Base-by-base conservation (phyloP, 2,113 vertebrate genomes). In the Lampris incognitus region DNA sequence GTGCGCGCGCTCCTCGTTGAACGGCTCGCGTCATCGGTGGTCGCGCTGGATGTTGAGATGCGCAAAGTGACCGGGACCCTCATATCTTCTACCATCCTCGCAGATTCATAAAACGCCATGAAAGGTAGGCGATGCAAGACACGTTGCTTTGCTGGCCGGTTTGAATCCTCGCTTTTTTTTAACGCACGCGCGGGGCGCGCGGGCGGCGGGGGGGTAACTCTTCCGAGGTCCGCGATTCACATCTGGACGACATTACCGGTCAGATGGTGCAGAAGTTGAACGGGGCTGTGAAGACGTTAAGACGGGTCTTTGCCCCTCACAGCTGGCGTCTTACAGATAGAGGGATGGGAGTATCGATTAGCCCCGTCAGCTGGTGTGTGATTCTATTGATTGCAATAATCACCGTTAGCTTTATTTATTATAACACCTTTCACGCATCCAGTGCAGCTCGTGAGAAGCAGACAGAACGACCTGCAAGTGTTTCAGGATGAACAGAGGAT, bases 181-280 rank as follows among this genome's bases (percentile, higher is more conserved):
- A 48, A 54, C 10, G 9, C 4, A n/a, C 1, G 51, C 36, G 8
- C 48, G 49, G 1, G 39, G 36, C 81, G 37, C 0, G 48, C 37
- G 24, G 7, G 24, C 24, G 46, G 36, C 40, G 6, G 9, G 69
- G 46, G 66, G 54, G 48, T 0, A 8, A 52, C 59, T 69, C 9
- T 72, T 72, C 71, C 10, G 66, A 72, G 73, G 46, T 77, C 69
- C 56, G 56, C n/a, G 10, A 4, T 46, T 11, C 68, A 95, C 96
- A 97, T 97, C 96, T 98, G 97, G 95, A 94, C 94, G 80, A 87
- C 89, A 95, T 97, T 95, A 92, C 87, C 24, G 91, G 91, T 94
- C 63, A n/a, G 67, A 68, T 63, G 42, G 94, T 89, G 92, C 79
- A 89, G 85, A 94, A 92, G 86, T 85, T 92, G 92, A 88, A 90